phyloP scores from a whole-genome alignment of 2,797 vertebrate species.

The Myoxocephalus aenaeus region DNA sequence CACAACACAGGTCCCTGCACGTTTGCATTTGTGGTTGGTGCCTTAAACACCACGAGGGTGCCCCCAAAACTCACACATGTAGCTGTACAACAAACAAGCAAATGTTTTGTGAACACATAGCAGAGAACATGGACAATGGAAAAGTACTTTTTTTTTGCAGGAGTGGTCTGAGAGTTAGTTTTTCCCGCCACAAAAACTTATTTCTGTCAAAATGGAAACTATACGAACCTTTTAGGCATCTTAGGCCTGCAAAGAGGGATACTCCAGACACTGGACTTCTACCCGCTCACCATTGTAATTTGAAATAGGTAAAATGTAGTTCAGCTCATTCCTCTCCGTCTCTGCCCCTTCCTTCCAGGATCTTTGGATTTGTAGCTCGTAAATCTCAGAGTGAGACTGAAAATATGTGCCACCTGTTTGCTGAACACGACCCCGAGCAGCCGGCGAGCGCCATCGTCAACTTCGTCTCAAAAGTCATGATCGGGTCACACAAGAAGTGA shows the following conservation, averaged over 20 bases:
- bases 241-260: neutral
- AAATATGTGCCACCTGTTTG: slow-evolving; percentile 96
- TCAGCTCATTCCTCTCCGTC: neutral
- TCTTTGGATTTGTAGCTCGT: slow-evolving; percentile 95
- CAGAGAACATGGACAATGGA: neutral
- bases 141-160: neutral
- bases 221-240: neutral
- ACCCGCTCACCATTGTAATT: neutral
- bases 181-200: neutral
- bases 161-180: neutral
- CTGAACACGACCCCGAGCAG: slow-evolving; percentile 96
- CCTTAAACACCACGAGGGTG: neutral
- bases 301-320: neutral
- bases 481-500: slow-evolving; percentile 92
- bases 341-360: slow-evolving; percentile 76
- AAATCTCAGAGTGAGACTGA: slow-evolving; percentile 94
- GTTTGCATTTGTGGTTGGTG: neutral
- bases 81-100: too few relatives aligned
- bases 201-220: neutral
- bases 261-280: neutral
- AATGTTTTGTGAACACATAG: neutral
- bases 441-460: slow-evolving; percentile 97
- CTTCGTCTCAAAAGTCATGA: slow-evolving; percentile 99
- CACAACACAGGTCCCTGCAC: neutral
- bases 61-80: neutral